phyloP scores from a whole-genome alignment of 2,113 vertebrate species.

The Theropithecus gelada region DNA sequence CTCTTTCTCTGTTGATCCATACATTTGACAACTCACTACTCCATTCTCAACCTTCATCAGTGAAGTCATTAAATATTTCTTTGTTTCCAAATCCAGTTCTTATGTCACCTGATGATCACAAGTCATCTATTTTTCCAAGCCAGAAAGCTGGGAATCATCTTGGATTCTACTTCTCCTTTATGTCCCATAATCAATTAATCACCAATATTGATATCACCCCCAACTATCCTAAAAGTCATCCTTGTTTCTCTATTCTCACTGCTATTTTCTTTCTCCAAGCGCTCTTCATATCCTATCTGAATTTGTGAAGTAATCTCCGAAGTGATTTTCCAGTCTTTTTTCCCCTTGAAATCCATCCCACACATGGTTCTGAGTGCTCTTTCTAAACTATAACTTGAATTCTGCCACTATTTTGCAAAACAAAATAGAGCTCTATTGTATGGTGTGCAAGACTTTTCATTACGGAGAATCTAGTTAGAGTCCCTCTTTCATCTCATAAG shows the following conservation, averaged over 20 bases:
- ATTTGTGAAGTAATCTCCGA: not conserved
- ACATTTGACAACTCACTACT: not conserved
- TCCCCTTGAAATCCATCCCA: not conserved
- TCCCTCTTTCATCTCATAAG: not conserved
- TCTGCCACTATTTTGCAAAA: not conserved
- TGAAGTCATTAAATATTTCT: not conserved
- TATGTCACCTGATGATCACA: not conserved
- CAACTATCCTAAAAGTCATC: not conserved
- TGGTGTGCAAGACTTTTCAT: not conserved
- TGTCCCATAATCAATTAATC: not conserved
- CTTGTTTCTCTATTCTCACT: not conserved
- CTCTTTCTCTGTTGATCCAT: not conserved
- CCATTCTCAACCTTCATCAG: not conserved
- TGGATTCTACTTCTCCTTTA: not conserved
- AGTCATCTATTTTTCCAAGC: not conserved
- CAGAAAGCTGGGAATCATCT: not conserved
- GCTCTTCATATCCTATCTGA: not conserved
- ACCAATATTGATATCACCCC: not conserved
- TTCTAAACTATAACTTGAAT: not conserved
- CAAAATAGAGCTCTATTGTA: not conserved
- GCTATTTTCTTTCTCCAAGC: not conserved
- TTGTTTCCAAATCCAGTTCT: not conserved
- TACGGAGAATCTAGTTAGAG: not conserved
- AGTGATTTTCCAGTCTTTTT: not conserved
- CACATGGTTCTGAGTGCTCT: not conserved